phyloP scores from a whole-genome alignment of 2,113 vertebrate species.

The Todiramphus saurophagus region DNA sequence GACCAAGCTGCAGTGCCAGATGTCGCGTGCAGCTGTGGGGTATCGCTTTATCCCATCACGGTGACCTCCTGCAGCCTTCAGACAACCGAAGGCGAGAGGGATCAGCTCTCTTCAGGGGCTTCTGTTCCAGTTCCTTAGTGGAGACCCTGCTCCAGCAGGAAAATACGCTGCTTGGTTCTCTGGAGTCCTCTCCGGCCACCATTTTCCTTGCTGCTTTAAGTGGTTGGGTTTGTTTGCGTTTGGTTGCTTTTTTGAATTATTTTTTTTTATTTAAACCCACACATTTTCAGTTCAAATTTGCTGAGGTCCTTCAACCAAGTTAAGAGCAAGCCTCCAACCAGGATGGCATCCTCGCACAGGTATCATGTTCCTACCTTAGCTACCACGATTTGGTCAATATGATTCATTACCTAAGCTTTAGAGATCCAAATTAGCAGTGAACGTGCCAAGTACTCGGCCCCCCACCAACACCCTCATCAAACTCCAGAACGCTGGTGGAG shows the following conservation, averaged over 20 bases:
- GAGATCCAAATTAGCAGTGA: background rate
- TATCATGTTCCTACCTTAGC: background rate
- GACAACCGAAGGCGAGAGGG: fast-evolving
- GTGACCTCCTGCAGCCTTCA: background rate
- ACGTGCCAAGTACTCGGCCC: background rate
- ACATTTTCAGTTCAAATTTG: background rate
- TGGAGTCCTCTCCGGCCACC: background rate
- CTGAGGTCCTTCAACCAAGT: background rate
- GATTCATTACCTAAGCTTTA: background rate
- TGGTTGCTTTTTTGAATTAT: background rate
- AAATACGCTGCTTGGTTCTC: background rate
- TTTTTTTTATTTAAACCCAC: background rate
- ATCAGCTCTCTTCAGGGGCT: background rate
- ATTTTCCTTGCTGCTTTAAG: background rate
- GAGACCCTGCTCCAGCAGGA: background rate
- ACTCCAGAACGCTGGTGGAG: background rate
- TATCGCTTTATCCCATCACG: background rate
- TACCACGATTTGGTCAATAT: background rate
- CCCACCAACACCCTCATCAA: fast-evolving
- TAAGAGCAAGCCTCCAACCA: background rate
- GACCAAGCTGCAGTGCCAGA: background rate
- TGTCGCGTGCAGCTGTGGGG: background rate
- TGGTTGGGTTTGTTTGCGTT: background rate
- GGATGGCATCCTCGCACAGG: background rate
- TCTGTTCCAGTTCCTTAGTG: background rate